Evolutionary conservation across 2,113 vertebrate genomes (phyloP), one percentile per base, ranked within the genome.

Genomic region (Carollia perspicillata): DNA sequence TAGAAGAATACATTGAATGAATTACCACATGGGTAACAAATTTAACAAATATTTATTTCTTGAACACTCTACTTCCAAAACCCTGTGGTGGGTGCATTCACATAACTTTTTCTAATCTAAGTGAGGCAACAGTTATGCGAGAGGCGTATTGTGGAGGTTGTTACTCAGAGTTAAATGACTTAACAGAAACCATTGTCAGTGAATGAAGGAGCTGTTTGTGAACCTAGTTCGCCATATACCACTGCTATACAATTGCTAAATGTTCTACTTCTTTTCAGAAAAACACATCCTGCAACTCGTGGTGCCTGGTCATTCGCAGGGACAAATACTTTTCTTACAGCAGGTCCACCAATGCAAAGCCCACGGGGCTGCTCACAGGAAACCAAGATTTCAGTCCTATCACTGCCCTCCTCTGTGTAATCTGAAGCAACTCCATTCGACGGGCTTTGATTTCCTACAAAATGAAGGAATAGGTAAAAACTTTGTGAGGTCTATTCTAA

Each of bases 31-130:
- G n/a, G 17, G 30, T 66, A 40, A 44, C 26, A 84, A 71, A 80
- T 77, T 89, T 94, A 12, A 75, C 40, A 92, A 92, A 69, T 72
- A 84, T 33, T 74, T 94, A 90, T 58, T 37, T 90, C 83, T 42
- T 37, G 14, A 88, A 60, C 3, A 16, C 0, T 23, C 35, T 83
- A 3, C 44, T 51, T 85, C 72, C 60, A 84, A 95, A 90, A 78
- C 16, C n/a, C 4, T 58, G 28, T 68, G 53, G 23, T 74, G 58
- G 44, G 12, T 72, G 7, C 10, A 81, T 71, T 66, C 60, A 90
- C 9, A 30, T 42, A 60, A 58, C 51, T 81, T 95, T 94, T 51
- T 35, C 66, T 90, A 55, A 66, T 68, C 5, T 77, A 81, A 85
- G 7, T 78, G 63, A 95, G 35, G 6, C 26, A 81, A 78, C 8